Base-by-base conservation (phyloP, 2,113 vertebrate genomes). In the Todiramphus chloris region DNA sequence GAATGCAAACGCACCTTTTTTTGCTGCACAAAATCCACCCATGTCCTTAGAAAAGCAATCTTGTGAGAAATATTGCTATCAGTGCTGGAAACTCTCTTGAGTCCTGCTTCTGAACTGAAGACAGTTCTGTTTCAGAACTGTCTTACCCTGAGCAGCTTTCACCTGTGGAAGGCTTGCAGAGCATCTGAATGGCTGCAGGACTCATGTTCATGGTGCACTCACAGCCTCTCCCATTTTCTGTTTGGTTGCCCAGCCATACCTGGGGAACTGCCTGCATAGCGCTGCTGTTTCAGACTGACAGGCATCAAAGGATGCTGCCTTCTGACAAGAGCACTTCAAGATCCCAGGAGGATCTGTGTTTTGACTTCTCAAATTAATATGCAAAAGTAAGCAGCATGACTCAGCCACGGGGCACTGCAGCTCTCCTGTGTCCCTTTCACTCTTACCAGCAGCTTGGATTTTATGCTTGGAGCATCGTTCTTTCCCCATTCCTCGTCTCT, bases 291-390 rank as follows among this genome's bases (percentile, higher is more conserved):
- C 8, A 24, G 70, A 69, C 80, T 87, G 93, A 90, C 75, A 85
- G 79, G 67, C 67, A 85, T 77, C 82, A 90, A 85, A 95, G 39
- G 68, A 70, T 70, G 21, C 68, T n/a, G 77, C 62, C 80, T 88
- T 69, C 72, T 70, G 70, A 93, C 74, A 67, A 93, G 37, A 92
- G 41, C 46, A 17, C 60, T 92, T 51, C 53, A 16, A 46, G 58
- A 62, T 33, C 76, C 75, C 85, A 27, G 13, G 79, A 93, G 92
- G 35, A 88, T 5, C 28, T 6, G 19, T 63, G 56, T 37, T 91
- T 86, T 88, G 59, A 76, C 75, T 95, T 82, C 64, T n/a, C 33
- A 81, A 94, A 96, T 90, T 91, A 92, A 92, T 68, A 96, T 81
- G 90, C 92, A 81, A 83, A 95, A 86, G 59, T 86, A 93, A 93